Evolutionary conservation across 2,797 vertebrate genomes (phyloP).

Genomic region (Philypnodon macrostomus): DNA sequence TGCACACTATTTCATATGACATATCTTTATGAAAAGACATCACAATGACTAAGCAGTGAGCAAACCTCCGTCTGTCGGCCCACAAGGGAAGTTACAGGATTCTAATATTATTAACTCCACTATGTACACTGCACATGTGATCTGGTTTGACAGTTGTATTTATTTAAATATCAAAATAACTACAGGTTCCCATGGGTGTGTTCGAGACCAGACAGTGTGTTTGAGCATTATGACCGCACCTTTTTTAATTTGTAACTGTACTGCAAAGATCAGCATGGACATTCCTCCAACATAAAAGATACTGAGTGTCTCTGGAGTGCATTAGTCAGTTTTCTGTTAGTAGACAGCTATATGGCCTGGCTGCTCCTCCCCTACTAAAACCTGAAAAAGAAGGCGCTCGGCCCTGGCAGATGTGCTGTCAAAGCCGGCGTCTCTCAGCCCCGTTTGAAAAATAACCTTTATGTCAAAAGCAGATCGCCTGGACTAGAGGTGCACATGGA

Average conservation of each 20-base stretch:
- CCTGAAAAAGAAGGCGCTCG: slow-evolving; percentile 18
- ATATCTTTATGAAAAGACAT: slow-evolving; percentile 14
- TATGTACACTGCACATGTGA: slow-evolving; percentile 47
- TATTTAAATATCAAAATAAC: slow-evolving; percentile 21
- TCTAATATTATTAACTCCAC: slow-evolving; percentile 52
- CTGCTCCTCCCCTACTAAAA: slow-evolving; percentile 13
- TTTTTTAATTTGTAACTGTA: slow-evolving; percentile 27
- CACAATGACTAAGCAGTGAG: slow-evolving; percentile 10
- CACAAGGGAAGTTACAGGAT: slow-evolving; percentile 10
- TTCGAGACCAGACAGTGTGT: slow-evolving; percentile 42
- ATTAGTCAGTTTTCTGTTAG: slow-evolving; percentile 30
- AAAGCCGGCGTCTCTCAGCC: slow-evolving; percentile 40
- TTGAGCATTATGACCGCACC: slow-evolving; percentile 39
- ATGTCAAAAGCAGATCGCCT: slow-evolving; percentile 61
- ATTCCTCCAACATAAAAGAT: slow-evolving; percentile 7
- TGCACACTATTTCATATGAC: slow-evolving; percentile 2
- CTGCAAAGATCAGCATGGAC: slow-evolving; percentile 7
- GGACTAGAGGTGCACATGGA: slow-evolving; percentile 47
- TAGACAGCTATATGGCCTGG: slow-evolving; percentile 34
- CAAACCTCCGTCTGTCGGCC: slow-evolving; percentile 23
- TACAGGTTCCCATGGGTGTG: slow-evolving; percentile 45
- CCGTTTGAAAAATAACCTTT: slow-evolving; percentile 52
- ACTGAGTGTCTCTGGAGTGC: slow-evolving; percentile 31
- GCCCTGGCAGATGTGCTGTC: slow-evolving; percentile 55
- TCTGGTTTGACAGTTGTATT: slow-evolving; percentile 44